These are phyloP conservation scores for Galaxea fascicularis DNA, from an alignment of 92 coral and sea anemone species.

Conservation along the genomic window DNA sequence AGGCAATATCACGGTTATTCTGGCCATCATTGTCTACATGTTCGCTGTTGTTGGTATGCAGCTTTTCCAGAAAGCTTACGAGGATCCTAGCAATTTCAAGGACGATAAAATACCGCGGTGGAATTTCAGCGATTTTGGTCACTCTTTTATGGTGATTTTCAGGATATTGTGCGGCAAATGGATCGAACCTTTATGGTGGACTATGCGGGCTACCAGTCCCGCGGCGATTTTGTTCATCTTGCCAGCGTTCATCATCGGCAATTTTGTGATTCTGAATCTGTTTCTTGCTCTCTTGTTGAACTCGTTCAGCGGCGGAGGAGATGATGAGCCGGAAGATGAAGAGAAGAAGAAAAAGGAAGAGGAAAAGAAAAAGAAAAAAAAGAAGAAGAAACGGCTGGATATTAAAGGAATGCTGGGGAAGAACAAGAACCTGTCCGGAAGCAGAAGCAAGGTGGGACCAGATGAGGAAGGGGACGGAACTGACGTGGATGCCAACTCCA, in stretches of 20 bases:
- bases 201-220: conserved; percentile 77
- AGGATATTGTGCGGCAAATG: conserved; percentile 97
- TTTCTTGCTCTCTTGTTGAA: conserved; percentile 97
- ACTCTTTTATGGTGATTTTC: conserved; percentile 98
- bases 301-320: conserved; percentile 91
- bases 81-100: conserved; percentile 46
- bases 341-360: conserved; percentile 75
- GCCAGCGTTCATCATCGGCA: conserved; percentile 95
- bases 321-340: conserved; percentile 82
- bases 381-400: conserved; percentile 62
- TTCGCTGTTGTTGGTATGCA: conserved; percentile 99
- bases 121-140: conserved; percentile 92
- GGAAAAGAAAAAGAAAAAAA: conserved; percentile 70
- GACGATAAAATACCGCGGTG: conserved; percentile 68
- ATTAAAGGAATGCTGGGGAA: conserved; percentile 65
- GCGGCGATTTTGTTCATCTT: conserved; percentile 83
- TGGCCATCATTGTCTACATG: conserved; percentile 94
- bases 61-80: conserved; percentile 70
- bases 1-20: conserved; percentile 96
- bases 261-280: conserved; percentile 93
- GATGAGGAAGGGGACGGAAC: conserved; percentile 77
- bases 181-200: conserved; percentile 98
- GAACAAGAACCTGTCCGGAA: conserved; percentile 74
- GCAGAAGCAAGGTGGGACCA: conserved; percentile 89
- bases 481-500: conserved; percentile 69